Evolutionary conservation across 1,140 invertebrate species (phyloP).

Genomic region (Zaprionus ornatus): DNA sequence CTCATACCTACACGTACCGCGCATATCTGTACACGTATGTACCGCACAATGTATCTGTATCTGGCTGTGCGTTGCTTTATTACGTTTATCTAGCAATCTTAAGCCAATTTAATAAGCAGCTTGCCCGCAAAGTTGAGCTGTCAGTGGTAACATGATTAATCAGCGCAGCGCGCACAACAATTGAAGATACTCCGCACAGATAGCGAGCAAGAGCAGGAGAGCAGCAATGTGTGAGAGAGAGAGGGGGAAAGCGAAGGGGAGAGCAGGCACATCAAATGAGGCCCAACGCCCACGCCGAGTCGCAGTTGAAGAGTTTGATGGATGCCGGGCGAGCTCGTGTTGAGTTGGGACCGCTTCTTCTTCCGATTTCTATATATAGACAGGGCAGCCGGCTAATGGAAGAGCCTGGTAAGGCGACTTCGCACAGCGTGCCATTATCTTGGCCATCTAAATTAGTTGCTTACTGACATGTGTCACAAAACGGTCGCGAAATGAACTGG

Average conservation of each 20-base stretch:
- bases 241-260: background rate
- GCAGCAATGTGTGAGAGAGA: conserved; percentile 6
- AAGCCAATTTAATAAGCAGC: conserved; percentile 81
- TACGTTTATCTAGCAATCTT: conserved; percentile 78
- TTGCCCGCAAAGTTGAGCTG: conserved; percentile 78
- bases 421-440: background rate
- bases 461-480: conserved; percentile 22
- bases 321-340: conserved; percentile 33
- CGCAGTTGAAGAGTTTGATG: conserved; percentile 23
- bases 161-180: conserved; percentile 68
- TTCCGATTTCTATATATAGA: background rate
- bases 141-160: conserved; percentile 81
- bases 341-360: background rate
- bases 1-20: conserved; percentile 76
- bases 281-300: conserved; percentile 60
- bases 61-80: conserved; percentile 45
- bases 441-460: conserved; percentile 39
- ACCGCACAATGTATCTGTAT: conserved; percentile 12
- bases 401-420: background rate
- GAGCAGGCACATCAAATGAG: conserved; percentile 3
- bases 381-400: background rate
- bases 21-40: conserved; percentile 15
- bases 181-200: conserved; percentile 55
- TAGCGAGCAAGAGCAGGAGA: background rate
- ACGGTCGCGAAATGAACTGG: conserved; percentile 51